Base-by-base conservation (phyloP, 2,888 invertebrate species). In the Onthophagus sagittarius region DNA sequence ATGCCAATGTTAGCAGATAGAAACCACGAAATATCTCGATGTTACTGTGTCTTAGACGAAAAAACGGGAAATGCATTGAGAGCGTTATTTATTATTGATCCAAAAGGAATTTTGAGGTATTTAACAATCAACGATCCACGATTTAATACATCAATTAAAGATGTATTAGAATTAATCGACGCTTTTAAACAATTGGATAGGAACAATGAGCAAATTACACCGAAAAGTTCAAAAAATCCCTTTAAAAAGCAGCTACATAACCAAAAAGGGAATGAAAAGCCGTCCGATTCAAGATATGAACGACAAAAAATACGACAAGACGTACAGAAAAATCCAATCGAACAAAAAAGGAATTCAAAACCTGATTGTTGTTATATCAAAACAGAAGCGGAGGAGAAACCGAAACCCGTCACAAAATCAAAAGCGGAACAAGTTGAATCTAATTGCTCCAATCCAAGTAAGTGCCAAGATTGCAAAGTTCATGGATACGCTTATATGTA, bases 51-150 rank as follows among this genome's bases (percentile, higher is more conserved):
- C 0, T 89, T 95, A 75, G 92, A 95, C 83, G 97, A 96, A 84
- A 95, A 95, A 15, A 91, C 92, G 71, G 98, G 98, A 76, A 89
- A 97, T 76, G 94, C 96, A 33, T 96, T 92, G 91, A 92, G 97
- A 78, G 98, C 97, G 0, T 90, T 98, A 7, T 98, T 96, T 87
- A 94, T 98, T 86, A 95, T 98, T 83, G 97, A 98, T 82, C 90
- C 88, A 73, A 88, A 90, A 76, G 95, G 95, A 83, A 92, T 90
- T 79, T 89, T 98, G 77, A 89, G 98, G 0, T 98, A 98, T 87
- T 91, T 97, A 81, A 98, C 98, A 75, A 88, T 98, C 82, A 98
- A 98, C 85, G 98, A 98, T 86, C 89, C 98, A 83, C 97, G 97
- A 0, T 97, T 98, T 11, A 98, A 98, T 75, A 88, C 92, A 87